A percentile compares a stretch with the other conserved stretches of the same genome.
phyloP scores from a whole-genome alignment of 1,140 invertebrate genomes.

The Probaryconus sp. region DNA sequence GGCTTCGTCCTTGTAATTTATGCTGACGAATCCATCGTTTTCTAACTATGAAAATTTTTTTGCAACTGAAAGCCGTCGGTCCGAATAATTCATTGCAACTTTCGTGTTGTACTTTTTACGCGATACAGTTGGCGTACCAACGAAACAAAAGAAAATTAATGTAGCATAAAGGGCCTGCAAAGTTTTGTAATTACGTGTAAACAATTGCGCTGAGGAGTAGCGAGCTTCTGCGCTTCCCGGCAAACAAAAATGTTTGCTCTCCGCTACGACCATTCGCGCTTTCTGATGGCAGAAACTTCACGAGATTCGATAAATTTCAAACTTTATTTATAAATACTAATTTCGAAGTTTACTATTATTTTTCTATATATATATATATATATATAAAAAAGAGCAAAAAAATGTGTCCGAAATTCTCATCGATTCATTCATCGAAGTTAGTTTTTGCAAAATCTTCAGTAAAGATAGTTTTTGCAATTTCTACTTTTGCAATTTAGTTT shows the following conservation, averaged over 20 bases:
- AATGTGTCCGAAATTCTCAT: too few relatives aligned
- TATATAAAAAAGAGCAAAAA: too few relatives aligned
- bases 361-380: too few relatives aligned
- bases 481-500: too few relatives aligned
- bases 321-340: conserved; percentile 38
- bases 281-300: conserved; percentile 20
- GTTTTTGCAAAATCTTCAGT: too few relatives aligned
- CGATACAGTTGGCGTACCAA: background rate
- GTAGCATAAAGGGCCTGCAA: conserved; percentile 23
- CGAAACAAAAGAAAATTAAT: conserved; percentile 39
- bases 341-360: conserved; percentile 29
- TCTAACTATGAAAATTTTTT: too few relatives aligned
- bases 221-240: conserved; percentile 21
- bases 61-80: background rate
- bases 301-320: conserved; percentile 37
- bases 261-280: conserved; percentile 29
- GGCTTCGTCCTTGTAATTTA: too few relatives aligned
- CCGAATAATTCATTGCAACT: conserved; percentile 10
- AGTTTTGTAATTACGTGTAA: conserved; percentile 59
- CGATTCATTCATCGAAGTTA: too few relatives aligned
- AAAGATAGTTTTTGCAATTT: too few relatives aligned
- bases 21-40: too few relatives aligned
- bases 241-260: conserved; percentile 48
- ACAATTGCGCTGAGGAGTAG: conserved; percentile 45
- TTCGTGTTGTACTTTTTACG: conserved; percentile 15